A percentile compares a stretch with the other conserved stretches of the same genome.
phyloP scores from a whole-genome alignment of 1,140 invertebrate species.

The Chlorops oryzae region DNA sequence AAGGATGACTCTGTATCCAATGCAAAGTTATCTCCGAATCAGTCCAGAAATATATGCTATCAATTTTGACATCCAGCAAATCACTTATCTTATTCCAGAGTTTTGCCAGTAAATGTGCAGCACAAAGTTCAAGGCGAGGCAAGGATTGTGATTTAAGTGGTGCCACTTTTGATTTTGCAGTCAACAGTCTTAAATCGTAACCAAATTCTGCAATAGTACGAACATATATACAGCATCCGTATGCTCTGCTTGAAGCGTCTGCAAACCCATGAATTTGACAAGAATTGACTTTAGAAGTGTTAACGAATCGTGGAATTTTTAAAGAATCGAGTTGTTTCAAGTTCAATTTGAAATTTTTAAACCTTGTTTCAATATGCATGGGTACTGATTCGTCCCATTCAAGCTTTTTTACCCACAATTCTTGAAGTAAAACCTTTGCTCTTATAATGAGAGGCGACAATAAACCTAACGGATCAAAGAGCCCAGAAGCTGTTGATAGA shows the following conservation, averaged over 20 bases:
- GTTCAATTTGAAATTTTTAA: neutral
- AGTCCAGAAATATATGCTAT: constrained; percentile 4
- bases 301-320: neutral
- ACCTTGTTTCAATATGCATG: neutral
- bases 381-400: neutral
- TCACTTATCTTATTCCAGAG: neutral
- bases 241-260: neutral
- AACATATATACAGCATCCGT: neutral
- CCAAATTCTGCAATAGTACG: neutral
- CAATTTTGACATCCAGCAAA: neutral
- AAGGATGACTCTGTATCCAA: constrained; percentile 6
- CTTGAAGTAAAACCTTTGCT: neutral
- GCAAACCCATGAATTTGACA: neutral
- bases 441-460: neutral
- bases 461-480: neutral
- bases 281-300: neutral
- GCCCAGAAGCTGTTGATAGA: neutral
- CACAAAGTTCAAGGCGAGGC: neutral
- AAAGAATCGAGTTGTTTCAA: neutral
- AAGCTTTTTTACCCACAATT: neutral
- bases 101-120: neutral
- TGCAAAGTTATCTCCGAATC: constrained; percentile 12
- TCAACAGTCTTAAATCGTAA: neutral
- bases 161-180: neutral
- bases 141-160: neutral